Base-by-base conservation (phyloP, 2,888 invertebrate genomes). In the Apotomis capreana region DNA sequence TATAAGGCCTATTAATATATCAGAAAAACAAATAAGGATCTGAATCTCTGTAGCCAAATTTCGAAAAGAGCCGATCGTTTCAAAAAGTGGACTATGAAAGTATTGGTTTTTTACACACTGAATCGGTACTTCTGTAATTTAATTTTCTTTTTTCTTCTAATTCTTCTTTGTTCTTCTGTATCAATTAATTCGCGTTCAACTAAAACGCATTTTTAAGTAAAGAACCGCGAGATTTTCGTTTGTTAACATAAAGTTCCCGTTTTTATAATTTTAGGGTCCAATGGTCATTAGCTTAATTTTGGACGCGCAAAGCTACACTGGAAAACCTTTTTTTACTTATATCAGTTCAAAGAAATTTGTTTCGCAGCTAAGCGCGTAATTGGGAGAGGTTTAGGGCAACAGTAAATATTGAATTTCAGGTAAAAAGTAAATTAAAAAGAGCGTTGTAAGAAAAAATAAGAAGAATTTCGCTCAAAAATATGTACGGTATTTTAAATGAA, bases 221-320 rank as follows among this genome's bases (percentile, higher is more conserved):
- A 6, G 8, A 44, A 44, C 8, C 44, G 5, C 8, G 44, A 44
- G 5, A 6, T 44, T 44, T 44, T 44, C 8, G 6, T 44, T 58
- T 58, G 3, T 12, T 37, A 37, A 4, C 26, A 10, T 58, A 37
- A 58, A 37, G 4, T 58, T 58, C 58, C 58, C 15, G 15, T 49
- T 15, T 49, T 61, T 26, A 49, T 9, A 49, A 49, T 26, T 26
- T 61, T 0, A 13, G n/a, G 40, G 40, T n/a, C 36, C 13, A 44
- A 10, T 59, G n/a, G 13, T n/a, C 15, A 61, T 61, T 49, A 61
- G 61, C 36, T 49, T 6, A 49, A 49, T 49, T 61, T 49, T n/a
- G 51, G 26, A 49, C 61, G 46, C 12, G 13, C 6, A 61, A 60
- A 59, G 59, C n/a, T 6, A 55, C 26, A 10, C 8, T 40, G 6